phyloP scores from a whole-genome alignment of 2,797 vertebrate species.

The Pseudochirops corinnae region DNA sequence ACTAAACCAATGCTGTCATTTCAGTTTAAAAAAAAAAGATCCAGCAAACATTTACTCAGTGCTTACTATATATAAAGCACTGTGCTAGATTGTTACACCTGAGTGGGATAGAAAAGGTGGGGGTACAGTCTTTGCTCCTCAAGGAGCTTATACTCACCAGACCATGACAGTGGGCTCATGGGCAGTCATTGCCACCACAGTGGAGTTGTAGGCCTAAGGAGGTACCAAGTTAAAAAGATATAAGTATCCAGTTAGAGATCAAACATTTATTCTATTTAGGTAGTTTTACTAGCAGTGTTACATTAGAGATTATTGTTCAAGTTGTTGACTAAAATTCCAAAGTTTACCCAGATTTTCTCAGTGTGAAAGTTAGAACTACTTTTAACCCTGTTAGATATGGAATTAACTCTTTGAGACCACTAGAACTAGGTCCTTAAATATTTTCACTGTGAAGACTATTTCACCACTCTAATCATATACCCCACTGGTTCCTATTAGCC shows the following conservation, averaged over 20 bases:
- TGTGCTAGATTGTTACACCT: background rate
- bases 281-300: constrained; percentile 2
- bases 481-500: background rate
- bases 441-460: constrained; percentile 40
- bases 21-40: background rate
- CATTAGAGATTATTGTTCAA: constrained; percentile 16
- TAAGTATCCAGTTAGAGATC: background rate
- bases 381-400: constrained; percentile 33
- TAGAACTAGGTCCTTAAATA: background rate
- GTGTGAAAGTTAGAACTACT: constrained; percentile 51
- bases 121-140: background rate
- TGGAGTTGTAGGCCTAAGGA: background rate
- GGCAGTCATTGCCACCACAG: background rate
- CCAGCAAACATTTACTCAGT: background rate
- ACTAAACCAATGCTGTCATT: constrained; percentile 30
- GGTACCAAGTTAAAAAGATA: constrained; percentile 34
- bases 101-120: background rate
- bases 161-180: background rate
- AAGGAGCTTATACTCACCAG: background rate
- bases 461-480: background rate
- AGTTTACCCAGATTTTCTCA: constrained; percentile 46
- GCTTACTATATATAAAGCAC: background rate
- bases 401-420: constrained; percentile 25
- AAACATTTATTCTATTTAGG: constrained; percentile 5
- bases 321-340: constrained; percentile 4